Evolutionary conservation across 2,888 invertebrate species (phyloP).

Genomic region (Eutolmus rufibarbis): DNA sequence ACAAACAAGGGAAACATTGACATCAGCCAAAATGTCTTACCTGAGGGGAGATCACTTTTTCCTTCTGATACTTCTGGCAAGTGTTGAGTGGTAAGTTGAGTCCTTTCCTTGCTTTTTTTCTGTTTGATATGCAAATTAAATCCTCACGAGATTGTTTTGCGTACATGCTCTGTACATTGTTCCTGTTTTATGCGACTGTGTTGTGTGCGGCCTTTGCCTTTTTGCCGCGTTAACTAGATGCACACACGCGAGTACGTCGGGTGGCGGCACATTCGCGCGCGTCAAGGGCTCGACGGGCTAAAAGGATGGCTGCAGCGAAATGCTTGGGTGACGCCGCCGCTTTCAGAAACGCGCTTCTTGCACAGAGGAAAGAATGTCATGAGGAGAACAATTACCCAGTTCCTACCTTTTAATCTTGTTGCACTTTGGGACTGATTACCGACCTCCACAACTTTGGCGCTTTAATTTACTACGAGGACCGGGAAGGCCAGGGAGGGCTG

Average conservation of each 20-base stretch:
- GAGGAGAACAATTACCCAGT: constrained; percentile 23
- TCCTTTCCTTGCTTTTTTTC: constrained; percentile 5
- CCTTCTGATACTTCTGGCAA: constrained; percentile 42
- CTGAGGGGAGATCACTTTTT: constrained; percentile 40
- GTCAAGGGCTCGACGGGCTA: background rate
- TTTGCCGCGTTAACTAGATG: constrained; percentile 1
- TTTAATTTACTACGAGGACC: background rate
- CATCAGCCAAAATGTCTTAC: constrained; percentile 43
- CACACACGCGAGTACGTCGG: background rate
- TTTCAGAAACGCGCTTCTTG: background rate
- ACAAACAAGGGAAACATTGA: constrained; percentile 28
- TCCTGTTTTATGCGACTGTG: background rate
- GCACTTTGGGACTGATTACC: background rate
- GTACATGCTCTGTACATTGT: constrained; percentile 10
- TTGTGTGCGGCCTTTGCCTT: background rate
- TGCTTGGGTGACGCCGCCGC: background rate
- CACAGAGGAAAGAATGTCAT: background rate
- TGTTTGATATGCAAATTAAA: constrained; percentile 44
- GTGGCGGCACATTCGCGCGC: background rate
- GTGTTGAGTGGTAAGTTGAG: constrained; percentile 45
- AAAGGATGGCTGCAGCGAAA: background rate
- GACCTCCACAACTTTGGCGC: background rate
- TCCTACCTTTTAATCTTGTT: background rate
- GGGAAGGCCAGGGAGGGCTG: background rate
- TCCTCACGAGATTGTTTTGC: background rate